phyloP scores from a whole-genome alignment of 2,888 invertebrate genomes.

The Eristalinus aeneus region DNA sequence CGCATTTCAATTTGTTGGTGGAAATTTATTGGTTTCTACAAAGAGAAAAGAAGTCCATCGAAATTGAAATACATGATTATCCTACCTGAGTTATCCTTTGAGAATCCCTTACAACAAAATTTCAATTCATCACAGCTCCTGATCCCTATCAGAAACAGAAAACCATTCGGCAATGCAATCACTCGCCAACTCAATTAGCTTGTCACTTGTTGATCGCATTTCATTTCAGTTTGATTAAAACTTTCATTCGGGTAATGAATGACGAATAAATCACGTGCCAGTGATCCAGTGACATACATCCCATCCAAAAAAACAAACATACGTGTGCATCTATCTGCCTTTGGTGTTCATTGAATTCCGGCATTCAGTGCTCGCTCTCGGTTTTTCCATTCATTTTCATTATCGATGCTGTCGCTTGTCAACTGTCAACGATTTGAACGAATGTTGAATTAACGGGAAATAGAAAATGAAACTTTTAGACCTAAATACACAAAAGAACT shows the following conservation, averaged over 20 bases:
- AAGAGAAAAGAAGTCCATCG: too few relatives aligned
- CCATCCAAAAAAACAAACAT: neutral
- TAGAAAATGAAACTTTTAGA: constrained; percentile 46
- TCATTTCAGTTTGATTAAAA: constrained; percentile 41
- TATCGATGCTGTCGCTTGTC: neutral
- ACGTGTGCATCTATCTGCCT: neutral
- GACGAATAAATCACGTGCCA: neutral
- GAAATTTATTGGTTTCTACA: too few relatives aligned
- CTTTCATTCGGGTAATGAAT: constrained; percentile 6
- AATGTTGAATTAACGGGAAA: constrained; percentile 51
- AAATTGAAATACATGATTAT: too few relatives aligned
- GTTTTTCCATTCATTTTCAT: neutral
- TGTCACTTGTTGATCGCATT: constrained; percentile 49
- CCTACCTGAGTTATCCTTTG: neutral
- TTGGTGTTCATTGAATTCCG: neutral
- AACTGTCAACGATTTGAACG: constrained; percentile 32
- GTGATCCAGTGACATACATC: neutral
- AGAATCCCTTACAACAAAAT: neutral
- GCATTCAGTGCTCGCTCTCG: neutral
- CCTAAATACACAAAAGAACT: constrained; percentile 7
- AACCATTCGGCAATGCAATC: neutral
- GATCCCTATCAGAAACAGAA: neutral
- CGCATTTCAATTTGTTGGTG: too few relatives aligned
- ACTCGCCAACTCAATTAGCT: constrained; percentile 37
- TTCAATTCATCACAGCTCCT: neutral